Evolutionary conservation across 1,140 invertebrate species (phyloP), one percentile per base, ranked within the genome.

Genomic region (Polyergus mexicanus): DNA sequence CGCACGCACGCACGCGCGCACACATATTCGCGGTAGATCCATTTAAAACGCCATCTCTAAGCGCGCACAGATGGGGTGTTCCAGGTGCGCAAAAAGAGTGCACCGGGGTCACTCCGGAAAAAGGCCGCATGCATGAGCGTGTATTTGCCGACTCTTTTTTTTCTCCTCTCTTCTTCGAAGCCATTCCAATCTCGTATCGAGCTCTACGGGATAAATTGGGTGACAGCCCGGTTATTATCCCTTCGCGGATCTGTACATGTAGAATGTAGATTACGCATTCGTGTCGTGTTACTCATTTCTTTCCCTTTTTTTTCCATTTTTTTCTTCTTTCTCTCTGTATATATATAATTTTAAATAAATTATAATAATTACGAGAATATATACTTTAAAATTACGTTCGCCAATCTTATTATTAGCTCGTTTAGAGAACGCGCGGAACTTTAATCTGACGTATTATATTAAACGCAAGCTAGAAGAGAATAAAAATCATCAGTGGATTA

Each of bases 21-120:
- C 47, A 51, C 10, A 51, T 5, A 51, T 51, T 38, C 65, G 54
- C 38, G 4, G 32, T 54, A 25, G 58, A 86, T 88, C 84, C 87
- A 88, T 86, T 88, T 89, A 86, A 89, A 89, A 88, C 72, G 65
- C 58, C 87, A 77, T 88, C 76, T 83, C 76, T 71, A 76, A 83
- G 41, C 68, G 51, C 28, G 6, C 77, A 51, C 47, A 56, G 76
- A 89, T 86, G 68, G 87, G 35, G 41, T 66, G 54, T 60, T 81
- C 44, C 60, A 85, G 76, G 13, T 66, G 74, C n/a, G 60, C 28
- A 54, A 87, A 38, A 74, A 11, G 38, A 65, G 25, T 56, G 54
- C 65, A 76, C 62, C 47, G 44, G 58, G n/a, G 25, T 54, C 54
- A 22, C 11, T 51, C 47, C 32, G 62, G 47, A 86, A 86, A 89